A percentile compares a stretch with the other conserved stretches of the same genome.
Evolutionary conservation across 2,113 vertebrate genomes (phyloP).

Genomic region (Chloropsis hardwickii): DNA sequence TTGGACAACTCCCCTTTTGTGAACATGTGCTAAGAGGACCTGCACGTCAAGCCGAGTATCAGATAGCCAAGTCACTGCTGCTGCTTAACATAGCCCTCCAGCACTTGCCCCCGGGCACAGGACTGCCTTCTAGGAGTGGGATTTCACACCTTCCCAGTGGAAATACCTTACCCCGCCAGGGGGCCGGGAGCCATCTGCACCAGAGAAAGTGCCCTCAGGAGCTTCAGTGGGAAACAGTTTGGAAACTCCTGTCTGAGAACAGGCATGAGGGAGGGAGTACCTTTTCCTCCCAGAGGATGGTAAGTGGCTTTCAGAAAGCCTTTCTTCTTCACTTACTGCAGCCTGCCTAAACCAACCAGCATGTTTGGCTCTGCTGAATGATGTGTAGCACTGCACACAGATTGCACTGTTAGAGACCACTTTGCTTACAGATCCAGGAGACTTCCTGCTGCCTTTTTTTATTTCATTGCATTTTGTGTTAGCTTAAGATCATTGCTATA

Average conservation of each 20-base stretch:
- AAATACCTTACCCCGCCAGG: background rate
- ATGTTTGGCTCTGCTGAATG: background rate
- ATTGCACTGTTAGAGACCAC: background rate
- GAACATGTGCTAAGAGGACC: background rate
- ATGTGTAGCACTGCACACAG: background rate
- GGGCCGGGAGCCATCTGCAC: background rate
- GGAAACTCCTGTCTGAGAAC: slow-evolving; percentile 14
- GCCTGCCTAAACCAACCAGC: slow-evolving; percentile 18
- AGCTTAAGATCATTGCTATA: background rate
- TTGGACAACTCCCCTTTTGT: background rate
- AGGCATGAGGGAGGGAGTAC: slow-evolving; percentile 22
- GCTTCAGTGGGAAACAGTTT: slow-evolving; percentile 12
- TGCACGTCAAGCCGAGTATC: background rate
- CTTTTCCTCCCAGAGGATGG: slow-evolving; percentile 34
- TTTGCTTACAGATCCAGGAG: background rate
- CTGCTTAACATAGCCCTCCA: background rate
- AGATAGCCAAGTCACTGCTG: background rate
- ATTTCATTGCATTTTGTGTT: background rate
- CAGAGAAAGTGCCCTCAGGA: background rate
- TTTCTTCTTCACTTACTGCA: slow-evolving; percentile 12
- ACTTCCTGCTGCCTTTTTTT: background rate
- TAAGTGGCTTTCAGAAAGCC: slow-evolving; percentile 60
- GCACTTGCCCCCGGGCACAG: background rate
- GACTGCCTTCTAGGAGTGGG: background rate
- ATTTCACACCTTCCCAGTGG: background rate